phyloP scores from a whole-genome alignment of 2,113 vertebrate species.

The Nyctereutes procyonoides region DNA sequence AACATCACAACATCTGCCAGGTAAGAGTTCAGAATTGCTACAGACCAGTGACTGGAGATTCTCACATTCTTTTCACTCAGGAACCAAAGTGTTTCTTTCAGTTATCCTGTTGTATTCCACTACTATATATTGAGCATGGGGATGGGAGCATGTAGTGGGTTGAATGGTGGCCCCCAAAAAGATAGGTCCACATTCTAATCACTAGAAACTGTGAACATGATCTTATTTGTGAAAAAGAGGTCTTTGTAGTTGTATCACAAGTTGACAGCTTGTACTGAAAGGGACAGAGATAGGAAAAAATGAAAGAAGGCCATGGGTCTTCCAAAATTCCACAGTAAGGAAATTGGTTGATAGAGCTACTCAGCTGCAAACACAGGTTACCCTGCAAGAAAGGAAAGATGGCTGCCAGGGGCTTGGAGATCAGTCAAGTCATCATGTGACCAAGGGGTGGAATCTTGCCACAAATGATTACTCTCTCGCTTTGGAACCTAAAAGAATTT shows the following conservation, averaged over 20 bases:
- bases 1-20: too few relatives aligned
- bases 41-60: background rate
- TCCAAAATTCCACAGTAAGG: background rate
- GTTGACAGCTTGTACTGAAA: background rate
- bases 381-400: background rate
- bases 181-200: background rate
- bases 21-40: background rate
- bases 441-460: background rate
- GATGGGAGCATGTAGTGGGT: background rate
- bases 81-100: background rate
- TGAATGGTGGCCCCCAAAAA: background rate
- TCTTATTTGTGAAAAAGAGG: background rate
- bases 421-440: accelerated
- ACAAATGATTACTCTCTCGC: background rate
- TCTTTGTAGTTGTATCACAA: background rate
- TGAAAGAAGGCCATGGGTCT: background rate
- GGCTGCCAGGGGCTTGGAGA: too few relatives aligned
- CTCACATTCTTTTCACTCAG: background rate
- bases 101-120: background rate
- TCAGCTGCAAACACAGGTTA: background rate
- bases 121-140: background rate
- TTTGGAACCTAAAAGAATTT: background rate
- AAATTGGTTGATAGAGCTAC: background rate
- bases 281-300: background rate
- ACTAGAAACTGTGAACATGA: background rate